Base-by-base conservation (phyloP, 2,113 vertebrate species). In the Urocitellus parryii region DNA sequence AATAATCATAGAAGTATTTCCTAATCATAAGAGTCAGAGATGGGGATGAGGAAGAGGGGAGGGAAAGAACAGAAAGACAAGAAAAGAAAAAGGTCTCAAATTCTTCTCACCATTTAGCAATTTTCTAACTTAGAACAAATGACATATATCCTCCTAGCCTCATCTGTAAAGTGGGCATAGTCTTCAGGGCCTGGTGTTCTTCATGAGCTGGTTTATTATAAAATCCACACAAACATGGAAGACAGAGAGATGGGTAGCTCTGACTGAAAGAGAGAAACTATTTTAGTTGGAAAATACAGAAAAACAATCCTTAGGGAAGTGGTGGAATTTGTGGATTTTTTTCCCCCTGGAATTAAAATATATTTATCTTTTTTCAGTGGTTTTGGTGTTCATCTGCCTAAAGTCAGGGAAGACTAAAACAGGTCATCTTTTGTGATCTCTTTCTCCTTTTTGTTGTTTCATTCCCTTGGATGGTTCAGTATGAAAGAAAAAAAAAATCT, bases 1-100 rank as follows among this genome's bases (percentile, higher is more conserved):
- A 94, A 56, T 25, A 48, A 65, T 72, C 65, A 76, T 80, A 68
- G 70, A 95, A 88, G 82, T 72, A 88, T 51, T 9, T 27, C 88
- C 16, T 5, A 58, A 20, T 80, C 20, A 0, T 72, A 67, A 81
- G 29, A 63, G 80, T 61, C 80, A 94, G 42, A 77, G 25, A 67
- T 81, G 14, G 45, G 39, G 18, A 51, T n/a, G 76, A 4, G 34
- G 32, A 61, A 17, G 39, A 48, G n/a, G 34, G 67, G 53, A 1
- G 24, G 17, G 77, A 73, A 56, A 45, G 84, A 24, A 10, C 25
- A 76, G 27, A 45, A 61, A 13, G 67, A 70, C 7, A 45, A 17
- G n/a, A n/a, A n/a, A n/a, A n/a, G n/a, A n/a, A n/a, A n/a, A n/a
- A n/a, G n/a, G n/a, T 12, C 51, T 79, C 53, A 68, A 8, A 61